Evolutionary conservation across 2,113 vertebrate species (phyloP).

Genomic region (Triplophysa tibetana): DNA sequence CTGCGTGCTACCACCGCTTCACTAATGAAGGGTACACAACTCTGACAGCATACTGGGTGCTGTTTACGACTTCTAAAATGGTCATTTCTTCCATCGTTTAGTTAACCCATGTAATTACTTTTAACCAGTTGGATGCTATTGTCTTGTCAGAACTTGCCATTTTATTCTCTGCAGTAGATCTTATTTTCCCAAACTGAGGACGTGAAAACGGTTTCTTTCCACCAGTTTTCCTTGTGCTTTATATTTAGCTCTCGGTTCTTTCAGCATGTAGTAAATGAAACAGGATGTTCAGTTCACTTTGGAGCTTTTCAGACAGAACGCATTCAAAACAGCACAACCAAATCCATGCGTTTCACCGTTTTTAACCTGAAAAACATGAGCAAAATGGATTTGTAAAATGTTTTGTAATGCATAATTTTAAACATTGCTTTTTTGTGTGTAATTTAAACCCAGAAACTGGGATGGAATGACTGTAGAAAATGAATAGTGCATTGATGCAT

Average conservation of each 20-base stretch:
- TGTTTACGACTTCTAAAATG: constrained; percentile 35
- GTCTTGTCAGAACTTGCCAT: constrained; percentile 37
- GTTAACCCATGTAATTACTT: constrained; percentile 37
- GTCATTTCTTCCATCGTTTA: constrained; percentile 27
- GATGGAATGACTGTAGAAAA: too few species aligned
- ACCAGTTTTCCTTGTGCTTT: constrained; percentile 8
- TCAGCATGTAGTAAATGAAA: neutral
- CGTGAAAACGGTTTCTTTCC: neutral
- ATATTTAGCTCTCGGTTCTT: neutral
- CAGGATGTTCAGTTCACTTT: neutral
- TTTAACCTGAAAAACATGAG: too few species aligned
- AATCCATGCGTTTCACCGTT: too few species aligned
- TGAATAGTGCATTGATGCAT: too few species aligned
- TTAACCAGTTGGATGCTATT: constrained; percentile 34
- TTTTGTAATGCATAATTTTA: too few species aligned
- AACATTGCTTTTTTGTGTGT: too few species aligned
- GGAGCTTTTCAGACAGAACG: neutral
- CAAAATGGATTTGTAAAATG: too few species aligned
- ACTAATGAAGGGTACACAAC: constrained; percentile 35
- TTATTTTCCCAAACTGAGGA: constrained; percentile 9
- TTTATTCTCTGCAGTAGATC: constrained; percentile 27
- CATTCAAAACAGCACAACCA: too few species aligned
- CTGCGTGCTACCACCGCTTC: constrained; percentile 25
- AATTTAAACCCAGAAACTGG: too few species aligned
- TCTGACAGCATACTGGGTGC: constrained; percentile 16